Evolutionary conservation across 2,797 vertebrate genomes (phyloP).

Genomic region (Chromobotia macracanthus): DNA sequence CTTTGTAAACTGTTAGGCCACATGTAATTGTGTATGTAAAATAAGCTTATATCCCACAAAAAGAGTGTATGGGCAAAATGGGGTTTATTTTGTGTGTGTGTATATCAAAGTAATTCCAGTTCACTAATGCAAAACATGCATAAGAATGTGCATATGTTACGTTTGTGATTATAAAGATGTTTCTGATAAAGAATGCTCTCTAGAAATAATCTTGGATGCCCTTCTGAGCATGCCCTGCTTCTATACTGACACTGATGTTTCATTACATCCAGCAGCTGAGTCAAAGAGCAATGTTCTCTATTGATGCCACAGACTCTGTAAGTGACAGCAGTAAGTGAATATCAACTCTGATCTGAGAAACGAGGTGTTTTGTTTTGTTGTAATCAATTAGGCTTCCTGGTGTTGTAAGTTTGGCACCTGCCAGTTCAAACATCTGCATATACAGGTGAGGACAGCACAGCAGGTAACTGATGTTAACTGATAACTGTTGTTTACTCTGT

Average conservation of each 20-base stretch:
- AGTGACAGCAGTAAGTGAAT: background rate
- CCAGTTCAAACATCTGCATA: no score
- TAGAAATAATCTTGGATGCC: conserved; percentile 19
- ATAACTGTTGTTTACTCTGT: no score
- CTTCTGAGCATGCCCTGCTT: conserved; percentile 26
- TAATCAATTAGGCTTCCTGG: no score
- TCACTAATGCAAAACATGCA: conserved; percentile 38
- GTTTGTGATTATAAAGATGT: conserved; percentile 21
- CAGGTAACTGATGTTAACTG: no score
- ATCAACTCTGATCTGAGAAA: conserved; percentile 26
- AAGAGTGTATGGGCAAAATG: background rate
- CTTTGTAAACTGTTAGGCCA: conserved; percentile 21
- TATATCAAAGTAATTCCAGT: background rate
- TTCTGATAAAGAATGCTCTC: conserved; percentile 24
- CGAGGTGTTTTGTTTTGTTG: conserved; percentile 62
- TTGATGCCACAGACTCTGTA: conserved; percentile 24
- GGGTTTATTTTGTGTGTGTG: background rate
- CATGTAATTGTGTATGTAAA: background rate
- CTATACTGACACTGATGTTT: conserved; percentile 27
- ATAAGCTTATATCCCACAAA: conserved; percentile 5
- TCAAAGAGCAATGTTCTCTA: conserved; percentile 41
- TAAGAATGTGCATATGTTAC: conserved; percentile 6
- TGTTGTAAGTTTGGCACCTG: no score
- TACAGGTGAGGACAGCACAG: no score
- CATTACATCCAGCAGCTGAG: conserved; percentile 26